Percentiles rank a stretch among this genome's conserved stretches.
Evolutionary conservation across 2,113 vertebrate species (phyloP).

Genomic region (Zingel zingel): DNA sequence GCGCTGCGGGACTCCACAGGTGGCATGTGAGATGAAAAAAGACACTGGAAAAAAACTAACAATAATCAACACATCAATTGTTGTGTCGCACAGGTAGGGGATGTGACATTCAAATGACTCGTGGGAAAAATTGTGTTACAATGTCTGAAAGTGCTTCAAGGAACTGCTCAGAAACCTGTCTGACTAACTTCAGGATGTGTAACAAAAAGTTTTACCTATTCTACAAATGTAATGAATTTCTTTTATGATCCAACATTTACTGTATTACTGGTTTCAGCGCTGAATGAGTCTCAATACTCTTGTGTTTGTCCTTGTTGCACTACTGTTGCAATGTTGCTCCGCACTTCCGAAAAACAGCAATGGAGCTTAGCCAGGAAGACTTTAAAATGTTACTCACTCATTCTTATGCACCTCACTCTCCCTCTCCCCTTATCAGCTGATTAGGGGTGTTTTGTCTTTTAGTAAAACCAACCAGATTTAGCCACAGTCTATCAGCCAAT

Average conservation of each 20-base stretch:
- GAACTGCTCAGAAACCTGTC: background rate
- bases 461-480: too few relatives aligned
- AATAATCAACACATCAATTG: slow-evolving; percentile 30
- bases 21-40: slow-evolving; percentile 39
- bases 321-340: background rate
- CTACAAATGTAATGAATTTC: background rate
- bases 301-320: background rate
- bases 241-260: background rate
- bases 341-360: background rate
- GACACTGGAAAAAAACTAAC: background rate
- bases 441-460: too few relatives aligned
- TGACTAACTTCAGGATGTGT: background rate
- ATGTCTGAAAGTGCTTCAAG: background rate
- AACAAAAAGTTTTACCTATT: background rate
- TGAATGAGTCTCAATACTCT: background rate
- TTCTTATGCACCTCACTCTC: too few relatives aligned
- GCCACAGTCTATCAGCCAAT: too few relatives aligned
- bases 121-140: background rate
- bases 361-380: too few relatives aligned
- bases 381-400: too few relatives aligned
- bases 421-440: too few relatives aligned
- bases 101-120: slow-evolving; percentile 26
- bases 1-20: slow-evolving; percentile 51
- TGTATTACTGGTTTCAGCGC: background rate
- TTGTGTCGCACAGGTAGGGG: slow-evolving; percentile 1